Evolutionary conservation across 2,888 invertebrate genomes (phyloP).

Genomic region (Andrena fulva): DNA sequence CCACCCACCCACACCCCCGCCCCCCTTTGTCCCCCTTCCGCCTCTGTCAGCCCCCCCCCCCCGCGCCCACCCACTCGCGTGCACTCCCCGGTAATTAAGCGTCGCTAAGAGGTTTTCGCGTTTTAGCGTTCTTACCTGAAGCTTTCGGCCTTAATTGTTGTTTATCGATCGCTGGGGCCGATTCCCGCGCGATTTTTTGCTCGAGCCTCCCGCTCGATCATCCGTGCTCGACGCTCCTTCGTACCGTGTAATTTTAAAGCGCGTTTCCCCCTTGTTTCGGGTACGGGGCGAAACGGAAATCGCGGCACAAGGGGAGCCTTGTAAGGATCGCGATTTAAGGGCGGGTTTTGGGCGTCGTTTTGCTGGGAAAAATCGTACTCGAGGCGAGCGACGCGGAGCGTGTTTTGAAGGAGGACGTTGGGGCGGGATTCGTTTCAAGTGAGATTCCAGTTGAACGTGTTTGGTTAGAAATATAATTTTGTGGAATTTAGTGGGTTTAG

Average conservation of each 20-base stretch:
- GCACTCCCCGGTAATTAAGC: conserved; percentile 75
- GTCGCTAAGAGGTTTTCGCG: conserved; percentile 75
- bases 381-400: neutral
- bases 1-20: neutral
- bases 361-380: neutral
- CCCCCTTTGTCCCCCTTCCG: neutral
- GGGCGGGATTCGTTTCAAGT: too few species aligned
- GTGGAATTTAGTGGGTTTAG: too few species aligned
- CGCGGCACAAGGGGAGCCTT: neutral
- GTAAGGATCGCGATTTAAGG: neutral
- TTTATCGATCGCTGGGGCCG: conserved; percentile 71
- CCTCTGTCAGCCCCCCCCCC: conserved; percentile 7
- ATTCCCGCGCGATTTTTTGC: conserved; percentile 2
- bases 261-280: neutral
- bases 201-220: neutral
- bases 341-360: neutral
- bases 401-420: too few species aligned
- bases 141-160: conserved; percentile 76
- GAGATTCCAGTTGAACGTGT: too few species aligned
- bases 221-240: neutral
- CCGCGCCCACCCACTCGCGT: conserved; percentile 34
- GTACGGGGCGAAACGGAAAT: neutral
- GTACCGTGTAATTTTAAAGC: neutral
- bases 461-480: too few species aligned
- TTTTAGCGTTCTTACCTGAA: conserved; percentile 67